Percentiles rank a stretch among this genome's conserved stretches.
These are phyloP conservation scores for Drosophila truncata DNA, from an alignment of 1,140 invertebrate genomes.

Conservation along the genomic window DNA sequence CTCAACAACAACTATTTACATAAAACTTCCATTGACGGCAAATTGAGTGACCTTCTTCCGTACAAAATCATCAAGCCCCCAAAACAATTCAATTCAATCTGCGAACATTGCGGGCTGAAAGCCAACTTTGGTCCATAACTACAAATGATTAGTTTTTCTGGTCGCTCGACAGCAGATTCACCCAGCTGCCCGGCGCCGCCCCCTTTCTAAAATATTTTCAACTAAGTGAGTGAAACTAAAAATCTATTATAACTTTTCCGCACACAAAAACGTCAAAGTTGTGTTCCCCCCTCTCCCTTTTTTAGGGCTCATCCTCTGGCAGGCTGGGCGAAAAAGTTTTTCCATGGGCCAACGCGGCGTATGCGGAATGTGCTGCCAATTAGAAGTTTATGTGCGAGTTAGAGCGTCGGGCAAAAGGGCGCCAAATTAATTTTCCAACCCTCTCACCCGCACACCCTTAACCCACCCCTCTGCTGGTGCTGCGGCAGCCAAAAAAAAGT, in stretches of 20 bases:
- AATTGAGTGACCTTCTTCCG: conserved; percentile 29
- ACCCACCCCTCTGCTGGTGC: not conserved
- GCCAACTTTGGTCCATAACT: conserved; percentile 49
- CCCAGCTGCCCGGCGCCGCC: not conserved
- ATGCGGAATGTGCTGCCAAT: conserved; percentile 79
- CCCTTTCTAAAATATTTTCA: conserved; percentile 43
- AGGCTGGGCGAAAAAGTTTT: conserved; percentile 43
- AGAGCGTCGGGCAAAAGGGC: conserved; percentile 38
- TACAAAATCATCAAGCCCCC: conserved; percentile 11
- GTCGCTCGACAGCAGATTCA: not conserved
- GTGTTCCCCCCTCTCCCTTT: conserved; percentile 8
- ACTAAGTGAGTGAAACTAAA: conserved; percentile 74
- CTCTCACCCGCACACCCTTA: not conserved
- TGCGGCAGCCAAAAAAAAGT: conserved; percentile 38
- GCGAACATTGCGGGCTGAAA: conserved; percentile 26
- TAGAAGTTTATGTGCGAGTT: conserved; percentile 77
- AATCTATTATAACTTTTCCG: conserved; percentile 78
- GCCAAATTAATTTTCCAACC: conserved; percentile 69
- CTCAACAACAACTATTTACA: conserved; percentile 25
- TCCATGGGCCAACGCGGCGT: conserved; percentile 59
- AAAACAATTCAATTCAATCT: conserved; percentile 50
- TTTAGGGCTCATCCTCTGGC: conserved; percentile 14
- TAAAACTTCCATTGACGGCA: conserved; percentile 24
- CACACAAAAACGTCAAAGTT: conserved; percentile 71
- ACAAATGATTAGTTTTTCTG: conserved; percentile 73